Evolutionary conservation across 1,140 invertebrate species (phyloP).

Genomic region (Geopemphigus sp.): DNA sequence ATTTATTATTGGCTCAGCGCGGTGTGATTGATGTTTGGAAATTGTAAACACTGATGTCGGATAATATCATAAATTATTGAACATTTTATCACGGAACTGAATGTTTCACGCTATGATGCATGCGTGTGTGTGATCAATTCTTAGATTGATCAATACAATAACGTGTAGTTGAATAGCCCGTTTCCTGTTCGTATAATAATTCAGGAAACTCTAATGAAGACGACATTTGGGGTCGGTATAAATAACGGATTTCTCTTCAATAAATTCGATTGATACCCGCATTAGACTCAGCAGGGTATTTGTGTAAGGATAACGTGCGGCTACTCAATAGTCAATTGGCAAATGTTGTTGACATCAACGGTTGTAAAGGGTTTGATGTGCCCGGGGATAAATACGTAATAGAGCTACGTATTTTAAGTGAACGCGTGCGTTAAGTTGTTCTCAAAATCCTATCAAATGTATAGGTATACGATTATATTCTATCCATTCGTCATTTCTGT

Average conservation of each 20-base stretch:
- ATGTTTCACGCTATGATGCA: background rate
- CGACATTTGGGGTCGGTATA: background rate
- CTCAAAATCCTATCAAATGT: background rate
- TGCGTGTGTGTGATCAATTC: too few relatives aligned
- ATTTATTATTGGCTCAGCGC: background rate
- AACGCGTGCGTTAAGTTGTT: background rate
- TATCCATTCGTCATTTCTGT: too few relatives aligned
- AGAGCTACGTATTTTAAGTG: too few relatives aligned
- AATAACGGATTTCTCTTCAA: constrained; percentile 10
- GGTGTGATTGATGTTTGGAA: background rate
- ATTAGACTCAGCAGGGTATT: background rate
- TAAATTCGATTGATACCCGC: constrained; percentile 2
- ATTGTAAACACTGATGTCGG: background rate
- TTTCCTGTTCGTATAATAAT: constrained; percentile 3
- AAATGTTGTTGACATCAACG: constrained; percentile 1
- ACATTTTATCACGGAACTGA: background rate
- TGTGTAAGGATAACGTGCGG: background rate
- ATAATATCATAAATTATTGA: constrained; percentile 8
- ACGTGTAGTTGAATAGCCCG: background rate
- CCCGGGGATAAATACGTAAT: background rate
- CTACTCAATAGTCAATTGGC: background rate
- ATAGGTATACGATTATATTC: background rate
- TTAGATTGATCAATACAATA: background rate
- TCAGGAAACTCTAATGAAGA: background rate
- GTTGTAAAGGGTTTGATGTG: background rate